Evolutionary conservation across 2,113 vertebrate species (phyloP), one percentile per base, ranked within the genome.

Genomic region (Haemorhous mexicanus): DNA sequence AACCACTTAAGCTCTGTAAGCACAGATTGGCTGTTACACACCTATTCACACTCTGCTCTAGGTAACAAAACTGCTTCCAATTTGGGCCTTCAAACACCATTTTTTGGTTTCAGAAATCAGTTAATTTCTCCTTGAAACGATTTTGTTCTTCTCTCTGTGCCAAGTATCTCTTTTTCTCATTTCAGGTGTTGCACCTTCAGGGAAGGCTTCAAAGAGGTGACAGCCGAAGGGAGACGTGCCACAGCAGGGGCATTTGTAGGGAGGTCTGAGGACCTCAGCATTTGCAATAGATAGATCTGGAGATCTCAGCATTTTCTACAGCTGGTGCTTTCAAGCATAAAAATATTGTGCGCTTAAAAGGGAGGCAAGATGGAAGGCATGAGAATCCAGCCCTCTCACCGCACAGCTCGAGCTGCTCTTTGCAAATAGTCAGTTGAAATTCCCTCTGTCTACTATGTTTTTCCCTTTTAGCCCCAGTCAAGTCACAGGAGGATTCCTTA

Each of bases 211-310:
- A 55, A 33, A 35, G 72, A 64, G 41, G 39, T 69, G 44, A 43
- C 53, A 77, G 63, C 67, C 33, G 4, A 62, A 53, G 0, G 0
- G 66, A 77, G 82, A 37, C 22, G 37, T 27, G 47, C 68, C 1
- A 0, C 0, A 4, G 53, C 0, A 0, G 47, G 27, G 35, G 35
- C 44, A 10, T 7, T 32, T 18, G 47, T 8, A 80, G 61, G 5
- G 8, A 43, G 61, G 52, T 44, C 83, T 50, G 63, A 55, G 80
- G 70, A 74, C 50, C 37, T 2, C 20, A 87, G 44, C 15, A 28
- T 50, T 73, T 76, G 66, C 94, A 69, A 30, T 2, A 63, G 37
- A 6, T 1, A 35, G 37, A 44, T 47, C 79, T 59, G 70, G 50
- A 88, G 82, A 69, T 41, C 32, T 3, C 13, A 85, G 56, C 26